phyloP scores from a whole-genome alignment of 2,797 vertebrate genomes.

The Serranus cabrilla region DNA sequence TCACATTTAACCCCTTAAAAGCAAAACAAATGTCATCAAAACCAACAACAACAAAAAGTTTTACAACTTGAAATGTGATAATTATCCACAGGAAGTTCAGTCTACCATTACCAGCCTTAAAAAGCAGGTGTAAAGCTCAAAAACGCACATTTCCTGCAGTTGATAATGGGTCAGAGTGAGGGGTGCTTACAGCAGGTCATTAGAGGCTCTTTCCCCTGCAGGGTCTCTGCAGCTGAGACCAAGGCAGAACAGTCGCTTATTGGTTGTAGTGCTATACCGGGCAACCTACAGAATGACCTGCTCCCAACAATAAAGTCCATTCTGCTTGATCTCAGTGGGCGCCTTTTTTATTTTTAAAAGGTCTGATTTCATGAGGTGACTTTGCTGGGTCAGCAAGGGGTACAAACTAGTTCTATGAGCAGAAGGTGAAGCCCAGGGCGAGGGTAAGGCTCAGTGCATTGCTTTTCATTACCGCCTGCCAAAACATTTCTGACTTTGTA shows the following conservation, averaged over 20 bases:
- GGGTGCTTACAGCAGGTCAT: constrained; percentile 56
- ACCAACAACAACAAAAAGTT: constrained; percentile 11
- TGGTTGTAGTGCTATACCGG: constrained; percentile 24
- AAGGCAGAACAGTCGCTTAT: constrained; percentile 5
- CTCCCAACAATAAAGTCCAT: constrained; percentile 40
- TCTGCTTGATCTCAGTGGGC: constrained; percentile 57
- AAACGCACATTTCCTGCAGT: constrained; percentile 61
- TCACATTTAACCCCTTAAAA: constrained; percentile 6
- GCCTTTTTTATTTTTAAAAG: constrained; percentile 27
- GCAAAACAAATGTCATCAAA: constrained; percentile 15
- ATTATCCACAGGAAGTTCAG: constrained; percentile 63
- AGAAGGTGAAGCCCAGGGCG: background rate
- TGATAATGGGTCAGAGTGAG: constrained; percentile 58
- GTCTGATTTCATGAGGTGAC: constrained; percentile 45
- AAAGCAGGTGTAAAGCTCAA: constrained; percentile 61
- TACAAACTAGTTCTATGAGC: constrained; percentile 18
- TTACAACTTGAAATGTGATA: constrained; percentile 59
- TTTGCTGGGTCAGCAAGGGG: constrained; percentile 28
- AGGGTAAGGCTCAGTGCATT: background rate
- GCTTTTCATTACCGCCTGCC: too few species aligned
- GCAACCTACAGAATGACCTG: constrained; percentile 38
- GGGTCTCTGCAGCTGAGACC: constrained; percentile 26
- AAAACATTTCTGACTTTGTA: background rate
- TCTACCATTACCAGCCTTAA: constrained; percentile 33
- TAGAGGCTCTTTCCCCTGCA: constrained; percentile 46